Evolutionary conservation across 2,113 vertebrate species (phyloP).

Genomic region (Ornithorhynchus anatinus): DNA sequence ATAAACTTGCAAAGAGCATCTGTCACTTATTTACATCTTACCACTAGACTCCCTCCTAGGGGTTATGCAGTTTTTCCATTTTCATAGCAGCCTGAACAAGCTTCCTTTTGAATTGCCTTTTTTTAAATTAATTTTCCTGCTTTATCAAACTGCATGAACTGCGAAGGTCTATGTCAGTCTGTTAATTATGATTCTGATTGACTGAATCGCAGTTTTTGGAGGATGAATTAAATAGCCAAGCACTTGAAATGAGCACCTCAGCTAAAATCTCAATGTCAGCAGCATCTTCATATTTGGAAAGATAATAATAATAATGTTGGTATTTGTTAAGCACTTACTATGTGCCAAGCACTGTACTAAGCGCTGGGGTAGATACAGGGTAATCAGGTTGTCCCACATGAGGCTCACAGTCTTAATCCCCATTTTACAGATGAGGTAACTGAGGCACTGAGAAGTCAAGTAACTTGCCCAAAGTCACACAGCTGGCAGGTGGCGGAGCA

Average conservation of each 20-base stretch:
- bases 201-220: constrained; percentile 6
- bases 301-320: too few species aligned
- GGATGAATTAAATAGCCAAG: constrained; percentile 15
- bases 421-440: too few species aligned
- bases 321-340: too few species aligned
- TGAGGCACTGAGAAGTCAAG: too few species aligned
- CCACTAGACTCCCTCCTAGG: constrained; percentile 5
- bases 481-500: too few species aligned
- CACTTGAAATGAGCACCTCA: constrained; percentile 9
- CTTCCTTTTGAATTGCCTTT: constrained; percentile 8
- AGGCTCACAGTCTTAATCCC: too few species aligned
- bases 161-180: constrained; percentile 20
- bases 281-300: too few species aligned
- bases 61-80: constrained; percentile 30
- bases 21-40: constrained; percentile 41
- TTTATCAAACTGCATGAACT: constrained; percentile 42
- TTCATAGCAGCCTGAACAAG: constrained; percentile 8
- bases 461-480: too few species aligned
- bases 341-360: too few species aligned
- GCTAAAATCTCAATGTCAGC: not conserved
- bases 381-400: too few species aligned
- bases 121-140: constrained; percentile 38
- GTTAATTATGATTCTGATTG: constrained; percentile 35
- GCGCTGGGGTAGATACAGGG: too few species aligned
- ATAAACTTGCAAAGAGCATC: constrained; percentile 32